Evolutionary conservation across 2,888 invertebrate genomes (phyloP).

Genomic region (Trisateles emortualis): DNA sequence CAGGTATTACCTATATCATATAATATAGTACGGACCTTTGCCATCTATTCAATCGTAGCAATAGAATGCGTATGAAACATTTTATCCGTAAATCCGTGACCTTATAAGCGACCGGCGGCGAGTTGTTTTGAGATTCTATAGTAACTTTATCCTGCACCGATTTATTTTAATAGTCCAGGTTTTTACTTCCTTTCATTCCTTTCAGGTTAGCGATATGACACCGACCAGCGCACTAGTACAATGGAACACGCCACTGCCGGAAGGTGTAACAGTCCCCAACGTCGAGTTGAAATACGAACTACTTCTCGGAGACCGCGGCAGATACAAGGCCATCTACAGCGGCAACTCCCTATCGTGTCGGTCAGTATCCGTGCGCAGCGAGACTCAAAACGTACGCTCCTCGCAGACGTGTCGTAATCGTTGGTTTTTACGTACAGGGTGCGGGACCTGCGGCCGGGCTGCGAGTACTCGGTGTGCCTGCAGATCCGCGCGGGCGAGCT

Average conservation of each 20-base stretch:
- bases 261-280: constrained; percentile 77
- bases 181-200: not conserved
- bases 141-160: too few relatives aligned
- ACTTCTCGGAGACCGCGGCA: constrained; percentile 93
- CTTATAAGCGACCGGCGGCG: too few relatives aligned
- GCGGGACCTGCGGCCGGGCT: constrained; percentile 94
- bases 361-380: constrained; percentile 52
- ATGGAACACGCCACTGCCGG: constrained; percentile 89
- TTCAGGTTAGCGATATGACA: constrained; percentile 93
- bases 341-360: constrained; percentile 92
- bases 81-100: too few relatives aligned
- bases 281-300: constrained; percentile 93
- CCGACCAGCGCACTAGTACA: constrained; percentile 94
- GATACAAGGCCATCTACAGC: constrained; percentile 94
- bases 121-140: too few relatives aligned
- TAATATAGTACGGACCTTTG: too few relatives aligned
- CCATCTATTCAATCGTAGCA: too few relatives aligned
- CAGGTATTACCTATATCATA: too few relatives aligned
- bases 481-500: constrained; percentile 92
- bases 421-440: constrained; percentile 73
- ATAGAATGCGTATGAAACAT: too few relatives aligned
- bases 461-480: constrained; percentile 94
- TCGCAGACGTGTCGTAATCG: not conserved
- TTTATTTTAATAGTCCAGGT: too few relatives aligned
- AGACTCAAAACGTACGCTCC: too few relatives aligned